These are phyloP conservation scores for Perccottus glenii DNA, from an alignment of 2,113 vertebrate species.

Conservation along the genomic window DNA sequence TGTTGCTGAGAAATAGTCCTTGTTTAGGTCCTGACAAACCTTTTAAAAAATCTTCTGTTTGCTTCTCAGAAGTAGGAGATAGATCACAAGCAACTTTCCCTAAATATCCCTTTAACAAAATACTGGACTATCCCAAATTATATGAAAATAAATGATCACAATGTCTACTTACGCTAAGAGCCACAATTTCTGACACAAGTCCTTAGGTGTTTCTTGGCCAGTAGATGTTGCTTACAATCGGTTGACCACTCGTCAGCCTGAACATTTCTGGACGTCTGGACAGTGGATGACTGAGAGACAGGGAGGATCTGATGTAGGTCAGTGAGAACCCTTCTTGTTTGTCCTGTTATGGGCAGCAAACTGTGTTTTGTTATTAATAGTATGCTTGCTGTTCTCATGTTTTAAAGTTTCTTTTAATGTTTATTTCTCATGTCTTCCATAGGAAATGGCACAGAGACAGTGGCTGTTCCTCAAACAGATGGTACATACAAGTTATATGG, in stretches of 20 bases:
- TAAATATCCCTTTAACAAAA: too few species aligned
- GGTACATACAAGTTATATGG: slow-evolving; percentile 83
- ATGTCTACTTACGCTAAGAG: not conserved
- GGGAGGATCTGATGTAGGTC: slow-evolving; percentile 90
- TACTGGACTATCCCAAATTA: too few species aligned
- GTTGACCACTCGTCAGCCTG: slow-evolving; percentile 81
- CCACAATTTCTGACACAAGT: slow-evolving; percentile 56
- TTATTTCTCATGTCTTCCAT: slow-evolving; percentile 8
- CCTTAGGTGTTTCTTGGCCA: slow-evolving; percentile 68
- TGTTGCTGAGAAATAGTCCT: too few species aligned
- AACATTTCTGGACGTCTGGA: slow-evolving; percentile 87
- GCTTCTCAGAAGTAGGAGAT: too few species aligned
- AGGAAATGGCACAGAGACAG: slow-evolving; percentile 83
- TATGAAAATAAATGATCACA: too few species aligned
- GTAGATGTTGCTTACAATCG: slow-evolving; percentile 73
- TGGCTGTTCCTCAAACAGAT: slow-evolving; percentile 81
- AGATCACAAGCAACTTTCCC: too few species aligned
- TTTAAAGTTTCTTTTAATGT: not conserved
- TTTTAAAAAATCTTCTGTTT: too few species aligned
- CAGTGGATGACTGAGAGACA: slow-evolving; percentile 92
- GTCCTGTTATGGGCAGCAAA: not conserved
- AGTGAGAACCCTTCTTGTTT: slow-evolving; percentile 21
- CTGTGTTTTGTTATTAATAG: not conserved
- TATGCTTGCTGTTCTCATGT: not conserved
- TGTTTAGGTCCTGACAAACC: too few species aligned